Base-by-base conservation (phyloP, 2,113 vertebrate genomes). In the Catharus fuscescens region DNA sequence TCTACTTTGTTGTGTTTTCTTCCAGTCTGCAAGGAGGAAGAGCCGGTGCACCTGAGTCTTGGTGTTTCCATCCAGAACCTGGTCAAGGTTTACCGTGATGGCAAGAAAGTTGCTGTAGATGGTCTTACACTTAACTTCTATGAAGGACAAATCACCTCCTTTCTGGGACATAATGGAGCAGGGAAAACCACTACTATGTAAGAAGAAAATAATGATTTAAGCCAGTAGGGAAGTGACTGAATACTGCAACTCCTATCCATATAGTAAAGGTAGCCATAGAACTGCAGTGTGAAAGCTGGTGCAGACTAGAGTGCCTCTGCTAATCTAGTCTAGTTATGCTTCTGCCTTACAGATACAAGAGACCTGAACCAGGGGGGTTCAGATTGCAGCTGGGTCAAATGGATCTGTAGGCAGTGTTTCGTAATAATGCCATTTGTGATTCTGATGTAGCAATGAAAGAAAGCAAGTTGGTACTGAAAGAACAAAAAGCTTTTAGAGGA, bases 131-230 rank as follows among this genome's bases (percentile, higher is more conserved):
- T 99, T 20, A 99, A 99, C 90, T 99, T 99, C 97, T 99, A 99
- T 1, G 99, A 99, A 96, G 99, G 99, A 59, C 99, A 99, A 80
- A 99, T 99, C 95, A 99, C 99, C 3, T 99, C 99, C 23, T 99
- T 99, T 94, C 96, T 99, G 88, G 99, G 99, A 66, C 99, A 99
- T 97, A 99, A 99, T 18, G 99, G 99, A 97, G 99, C 99, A 4
- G 99, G 99, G 24, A 99, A 99, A 96, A 99, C 99, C 36, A 99
- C 99, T 32, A 99, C 99, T 50, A 99, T 99, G 99, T 99, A 98
- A 99, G 99, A 86, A 59, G 17, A 81, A 90, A 47, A 56, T 11
- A 38, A 44, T 76, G 14, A 10, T 54, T 65, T 71, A 64, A 83
- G 52, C 28, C 24, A 47, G 16, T n/a, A 23, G 26, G 12, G 21